phyloP scores from a whole-genome alignment of 1,140 invertebrate genomes.

The Meloidogyne exigua region DNA sequence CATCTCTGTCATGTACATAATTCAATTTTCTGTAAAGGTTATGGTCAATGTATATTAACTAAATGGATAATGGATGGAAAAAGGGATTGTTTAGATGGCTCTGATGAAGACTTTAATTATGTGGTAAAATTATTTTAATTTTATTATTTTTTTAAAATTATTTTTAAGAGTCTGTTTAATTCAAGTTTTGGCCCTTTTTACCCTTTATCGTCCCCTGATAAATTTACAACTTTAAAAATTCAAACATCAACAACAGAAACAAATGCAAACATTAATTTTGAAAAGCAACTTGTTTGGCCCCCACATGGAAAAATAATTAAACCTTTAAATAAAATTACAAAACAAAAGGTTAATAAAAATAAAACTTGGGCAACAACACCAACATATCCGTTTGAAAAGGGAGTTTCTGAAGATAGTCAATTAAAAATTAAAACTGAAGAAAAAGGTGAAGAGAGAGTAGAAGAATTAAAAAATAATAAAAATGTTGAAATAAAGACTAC shows the following conservation, averaged over 20 bases:
- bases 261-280: background rate
- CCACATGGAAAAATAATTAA: background rate
- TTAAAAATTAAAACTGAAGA: background rate
- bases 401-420: background rate
- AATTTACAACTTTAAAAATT: background rate
- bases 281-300: background rate
- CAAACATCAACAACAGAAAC: background rate
- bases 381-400: background rate
- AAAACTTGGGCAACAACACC: background rate
- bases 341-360: background rate
- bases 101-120: slow-evolving; percentile 32
- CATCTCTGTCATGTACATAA: slow-evolving; percentile 36
- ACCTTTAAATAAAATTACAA: background rate
- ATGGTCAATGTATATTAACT: slow-evolving; percentile 42
- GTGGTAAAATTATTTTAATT: background rate
- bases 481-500: background rate
- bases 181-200: background rate
- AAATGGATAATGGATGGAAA: slow-evolving; percentile 46
- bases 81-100: slow-evolving; percentile 41
- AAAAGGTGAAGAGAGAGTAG: background rate
- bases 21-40: slow-evolving; percentile 38
- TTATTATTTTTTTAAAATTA: background rate
- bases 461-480: background rate
- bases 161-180: slow-evolving; percentile 17
- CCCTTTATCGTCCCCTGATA: background rate